A percentile compares a stretch with the other conserved stretches of the same genome.
These are phyloP conservation scores for Habrosyne pyritoides DNA, from an alignment of 2,888 invertebrate species.

Conservation along the genomic window DNA sequence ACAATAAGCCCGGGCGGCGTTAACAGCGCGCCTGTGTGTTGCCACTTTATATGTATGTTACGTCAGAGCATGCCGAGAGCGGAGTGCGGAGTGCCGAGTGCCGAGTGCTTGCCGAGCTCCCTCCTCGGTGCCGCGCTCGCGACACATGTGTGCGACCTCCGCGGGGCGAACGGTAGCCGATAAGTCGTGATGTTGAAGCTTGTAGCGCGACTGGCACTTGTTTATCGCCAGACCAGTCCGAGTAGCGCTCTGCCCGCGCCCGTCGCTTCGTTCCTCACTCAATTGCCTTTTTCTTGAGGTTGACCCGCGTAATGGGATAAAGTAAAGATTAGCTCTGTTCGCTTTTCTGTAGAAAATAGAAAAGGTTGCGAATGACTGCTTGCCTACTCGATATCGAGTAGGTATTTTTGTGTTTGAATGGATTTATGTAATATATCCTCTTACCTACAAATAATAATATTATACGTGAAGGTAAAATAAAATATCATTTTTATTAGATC, in stretches of 20 bases:
- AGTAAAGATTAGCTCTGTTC: conserved; percentile 76
- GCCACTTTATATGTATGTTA: conserved; percentile 76
- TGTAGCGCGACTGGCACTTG: conserved; percentile 65
- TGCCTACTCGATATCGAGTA: conserved; percentile 24
- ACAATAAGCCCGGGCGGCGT: conserved; percentile 83
- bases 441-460: background rate
- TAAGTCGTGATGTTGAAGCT: conserved; percentile 67
- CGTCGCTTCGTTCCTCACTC: conserved; percentile 59
- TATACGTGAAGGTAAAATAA: background rate
- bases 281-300: conserved; percentile 78
- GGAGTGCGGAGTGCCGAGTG: conserved; percentile 27
- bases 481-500: too few species aligned
- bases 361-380: conserved; percentile 55
- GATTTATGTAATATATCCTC: conserved; percentile 8
- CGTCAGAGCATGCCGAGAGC: conserved; percentile 53
- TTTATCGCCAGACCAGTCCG: conserved; percentile 45
- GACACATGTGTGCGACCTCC: conserved; percentile 30
- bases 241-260: conserved; percentile 37
- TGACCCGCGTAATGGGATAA: conserved; percentile 76
- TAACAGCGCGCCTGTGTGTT: conserved; percentile 83
- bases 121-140: conserved; percentile 22
- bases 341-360: conserved; percentile 66
- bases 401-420: background rate
- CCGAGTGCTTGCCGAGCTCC: too few species aligned
- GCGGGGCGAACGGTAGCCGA: conserved; percentile 50